Percentiles rank a stretch among this genome's conserved stretches.
These are phyloP conservation scores for Paedocypris micromegethes DNA, from an alignment of 2,797 vertebrate genomes.

Conservation along the genomic window DNA sequence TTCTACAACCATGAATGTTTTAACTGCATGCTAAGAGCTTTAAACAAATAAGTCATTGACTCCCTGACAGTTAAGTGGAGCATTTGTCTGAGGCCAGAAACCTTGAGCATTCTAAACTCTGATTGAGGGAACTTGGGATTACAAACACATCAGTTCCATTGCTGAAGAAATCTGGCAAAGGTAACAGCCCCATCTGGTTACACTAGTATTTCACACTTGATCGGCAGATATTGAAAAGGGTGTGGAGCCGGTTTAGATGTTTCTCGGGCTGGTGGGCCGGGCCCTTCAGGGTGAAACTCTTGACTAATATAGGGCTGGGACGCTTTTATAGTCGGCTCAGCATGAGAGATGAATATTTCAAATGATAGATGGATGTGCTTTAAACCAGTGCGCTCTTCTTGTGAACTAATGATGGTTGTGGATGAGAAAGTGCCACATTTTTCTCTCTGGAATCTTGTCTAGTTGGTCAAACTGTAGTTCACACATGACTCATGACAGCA, in stretches of 20 bases:
- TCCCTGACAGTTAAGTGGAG: constrained; percentile 24
- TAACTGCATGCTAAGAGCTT: constrained; percentile 31
- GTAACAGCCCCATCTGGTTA: constrained; percentile 21
- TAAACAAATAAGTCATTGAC: constrained; percentile 42
- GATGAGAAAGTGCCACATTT: not conserved
- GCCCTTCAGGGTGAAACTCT: constrained; percentile 26
- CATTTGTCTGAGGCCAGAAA: not conserved
- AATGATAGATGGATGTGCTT: no score
- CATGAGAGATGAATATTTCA: no score
- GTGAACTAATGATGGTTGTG: no score
- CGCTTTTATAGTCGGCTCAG: constrained; percentile 1
- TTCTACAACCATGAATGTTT: constrained; percentile 24
- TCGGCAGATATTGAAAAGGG: constrained; percentile 21
- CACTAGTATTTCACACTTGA: constrained; percentile 25
- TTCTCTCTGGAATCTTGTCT: constrained; percentile 19
- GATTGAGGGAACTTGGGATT: constrained; percentile 1
- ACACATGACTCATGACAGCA: not conserved
- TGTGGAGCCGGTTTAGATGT: constrained; percentile 23
- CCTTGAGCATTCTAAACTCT: constrained; percentile 10
- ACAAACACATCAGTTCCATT: constrained; percentile 14
- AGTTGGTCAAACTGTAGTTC: constrained; percentile 5
- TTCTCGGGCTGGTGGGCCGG: constrained; percentile 13
- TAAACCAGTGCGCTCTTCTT: no score
- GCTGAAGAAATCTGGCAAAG: constrained; percentile 19
- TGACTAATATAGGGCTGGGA: constrained; percentile 19